Evolutionary conservation across 1,140 invertebrate genomes (phyloP), one percentile per base, ranked within the genome.

Genomic region (Globodera ellingtonae): DNA sequence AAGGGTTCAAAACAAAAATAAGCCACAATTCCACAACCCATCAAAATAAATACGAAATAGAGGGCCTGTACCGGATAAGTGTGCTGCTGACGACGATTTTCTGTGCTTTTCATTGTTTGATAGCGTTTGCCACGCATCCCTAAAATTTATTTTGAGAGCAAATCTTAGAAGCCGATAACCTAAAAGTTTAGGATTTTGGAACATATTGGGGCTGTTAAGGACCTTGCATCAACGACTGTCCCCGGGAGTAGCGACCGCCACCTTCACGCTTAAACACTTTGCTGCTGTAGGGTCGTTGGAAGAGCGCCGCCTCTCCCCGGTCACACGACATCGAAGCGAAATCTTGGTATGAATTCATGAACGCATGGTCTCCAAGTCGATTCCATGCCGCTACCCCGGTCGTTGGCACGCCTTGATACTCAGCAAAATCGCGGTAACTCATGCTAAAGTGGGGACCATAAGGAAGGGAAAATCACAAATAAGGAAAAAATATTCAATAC

Each of bases 61-160:
- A 35, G 1, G 8, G 50, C 67, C 15, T 46, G 0, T 69, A 77
- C 75, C 21, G 75, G 62, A 77, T 77, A 77, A 67, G 70, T 65
- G 21, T 48, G 70, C 13, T 35, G 35, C 65, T 77, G 75, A 48
- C 75, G 75, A 10, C 75, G 56, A 69, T 70, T 70, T 0, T 21
- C 67, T 0, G 13, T 0, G 10, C 9, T 6, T 47, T 44, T 70
- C 67, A 70, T 44, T 7, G 35, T 15, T 7, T 70, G n/a, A 6
- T 24, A 21, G 4, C 46, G 67, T 15, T 21, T 21, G 18, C 9
- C 10, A 18, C 67, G 67, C 67, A 35, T 70, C 35, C n/a, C 24
- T 70, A 44, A 35, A 70, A 70, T 65, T 13, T 13, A 15, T 21
- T 65, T 13, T 65, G n/a, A 65, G 59, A 13, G 59, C 13, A 13